These are phyloP conservation scores for Patella depressa DNA, from an alignment of 2,888 invertebrate species.

Conservation along the genomic window DNA sequence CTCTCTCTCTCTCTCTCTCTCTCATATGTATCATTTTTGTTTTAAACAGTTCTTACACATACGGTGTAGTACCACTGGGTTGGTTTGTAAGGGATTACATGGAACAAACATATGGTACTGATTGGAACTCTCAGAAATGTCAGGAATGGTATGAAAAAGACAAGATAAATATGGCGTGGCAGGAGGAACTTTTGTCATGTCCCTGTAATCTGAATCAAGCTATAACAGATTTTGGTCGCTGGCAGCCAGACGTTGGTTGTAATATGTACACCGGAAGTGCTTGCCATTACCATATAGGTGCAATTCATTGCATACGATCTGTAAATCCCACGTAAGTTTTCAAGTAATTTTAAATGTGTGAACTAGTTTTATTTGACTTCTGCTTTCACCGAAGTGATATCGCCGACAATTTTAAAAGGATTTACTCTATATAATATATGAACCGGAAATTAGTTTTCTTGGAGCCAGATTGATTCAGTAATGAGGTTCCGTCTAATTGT, in stretches of 20 bases:
- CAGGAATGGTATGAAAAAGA: constrained; percentile 94
- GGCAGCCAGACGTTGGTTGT: constrained; percentile 77
- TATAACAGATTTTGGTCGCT: constrained; percentile 90
- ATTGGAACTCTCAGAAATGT: constrained; percentile 89
- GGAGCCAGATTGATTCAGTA: too few relatives aligned
- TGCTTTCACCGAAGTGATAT: too few relatives aligned
- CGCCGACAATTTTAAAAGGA: too few relatives aligned
- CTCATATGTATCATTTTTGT: not conserved
- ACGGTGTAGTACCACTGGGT: constrained; percentile 54
- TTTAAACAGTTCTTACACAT: constrained; percentile 44
- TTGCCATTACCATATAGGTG: constrained; percentile 85
- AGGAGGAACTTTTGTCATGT: constrained; percentile 74
- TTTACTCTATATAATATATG: too few relatives aligned
- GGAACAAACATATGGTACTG: constrained; percentile 75
- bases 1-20: too few relatives aligned
- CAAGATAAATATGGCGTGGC: constrained; percentile 86
- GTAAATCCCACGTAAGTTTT: constrained; percentile 86
- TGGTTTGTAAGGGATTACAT: constrained; percentile 57
- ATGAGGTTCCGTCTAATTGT: too few relatives aligned
- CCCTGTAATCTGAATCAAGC: constrained; percentile 95
- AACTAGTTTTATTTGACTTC: too few relatives aligned
- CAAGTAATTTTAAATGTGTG: too few relatives aligned
- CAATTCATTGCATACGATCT: constrained; percentile 92
- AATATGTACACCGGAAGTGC: constrained; percentile 73
- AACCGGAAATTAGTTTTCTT: too few relatives aligned